Evolutionary conservation across 64 coral and sea anemone species (phyloP).

Genomic region (Montipora capricornis): DNA sequence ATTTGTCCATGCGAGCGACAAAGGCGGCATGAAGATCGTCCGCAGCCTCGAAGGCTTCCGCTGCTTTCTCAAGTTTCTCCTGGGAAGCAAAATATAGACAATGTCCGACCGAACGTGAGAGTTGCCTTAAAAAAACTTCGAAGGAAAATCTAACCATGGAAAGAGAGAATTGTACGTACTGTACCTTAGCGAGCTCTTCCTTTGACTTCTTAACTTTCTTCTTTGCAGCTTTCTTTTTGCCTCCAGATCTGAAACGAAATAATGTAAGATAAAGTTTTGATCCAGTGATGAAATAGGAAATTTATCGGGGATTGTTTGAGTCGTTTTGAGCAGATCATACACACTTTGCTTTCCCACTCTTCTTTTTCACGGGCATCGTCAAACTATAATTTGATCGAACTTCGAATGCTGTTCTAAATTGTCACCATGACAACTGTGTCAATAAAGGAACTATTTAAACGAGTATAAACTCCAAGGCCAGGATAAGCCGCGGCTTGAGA

Average conservation of each 20-base stretch:
- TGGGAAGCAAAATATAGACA: not conserved
- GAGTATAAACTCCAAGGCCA: too few relatives aligned
- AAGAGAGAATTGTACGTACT: not conserved
- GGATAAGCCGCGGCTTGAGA: too few relatives aligned
- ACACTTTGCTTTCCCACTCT: not conserved
- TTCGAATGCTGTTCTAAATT: not conserved
- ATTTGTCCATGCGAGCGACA: constrained; percentile 96
- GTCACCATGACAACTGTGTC: not conserved
- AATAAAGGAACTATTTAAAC: not conserved
- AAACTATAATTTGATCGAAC: not conserved
- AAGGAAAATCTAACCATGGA: not conserved
- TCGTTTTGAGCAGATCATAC: not conserved
- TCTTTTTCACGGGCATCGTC: not conserved
- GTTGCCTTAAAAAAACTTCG: too few relatives aligned
- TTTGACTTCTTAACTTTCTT: constrained; percentile 46
- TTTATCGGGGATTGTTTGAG: too few relatives aligned
- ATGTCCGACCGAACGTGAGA: not conserved
- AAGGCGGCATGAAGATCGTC: constrained; percentile 94
- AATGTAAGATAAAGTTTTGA: not conserved
- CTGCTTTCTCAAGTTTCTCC: constrained; percentile 95
- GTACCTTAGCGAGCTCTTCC: constrained; percentile 52
- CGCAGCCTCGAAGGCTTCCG: constrained; percentile 84
- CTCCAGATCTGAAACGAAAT: constrained; percentile 20
- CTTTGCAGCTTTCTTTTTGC: constrained; percentile 42
- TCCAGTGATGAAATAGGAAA: too few relatives aligned